A percentile compares a stretch with the other conserved stretches of the same genome.
Evolutionary conservation across 2,113 vertebrate species (phyloP).

Genomic region (Cyprinodon brontotheroides): DNA sequence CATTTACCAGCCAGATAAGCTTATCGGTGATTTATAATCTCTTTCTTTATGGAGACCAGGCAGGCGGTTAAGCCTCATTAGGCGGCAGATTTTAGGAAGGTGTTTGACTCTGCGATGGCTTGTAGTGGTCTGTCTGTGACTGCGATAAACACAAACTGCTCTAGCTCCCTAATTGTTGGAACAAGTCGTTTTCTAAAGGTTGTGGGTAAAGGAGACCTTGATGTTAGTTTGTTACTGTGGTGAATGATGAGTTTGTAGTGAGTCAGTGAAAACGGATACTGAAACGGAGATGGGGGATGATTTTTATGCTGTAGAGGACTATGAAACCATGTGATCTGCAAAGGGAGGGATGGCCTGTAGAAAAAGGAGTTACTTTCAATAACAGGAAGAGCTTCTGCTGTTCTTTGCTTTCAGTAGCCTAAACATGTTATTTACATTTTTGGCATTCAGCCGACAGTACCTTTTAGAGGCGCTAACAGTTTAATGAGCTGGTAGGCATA

Average conservation of each 20-base stretch:
- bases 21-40: slow-evolving; percentile 60
- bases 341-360: slow-evolving; percentile 9
- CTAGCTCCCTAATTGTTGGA: no score
- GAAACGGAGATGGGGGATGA: no score
- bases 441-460: slow-evolving; percentile 33
- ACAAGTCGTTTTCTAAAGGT: no score
- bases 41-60: slow-evolving; percentile 36
- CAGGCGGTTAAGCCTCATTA: slow-evolving; percentile 48
- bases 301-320: slow-evolving; percentile 1
- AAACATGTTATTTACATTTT: slow-evolving; percentile 53
- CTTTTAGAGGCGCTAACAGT: slow-evolving; percentile 14
- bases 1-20: slow-evolving; percentile 49
- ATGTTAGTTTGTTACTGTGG: no score
- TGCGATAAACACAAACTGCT: neutral
- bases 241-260: no score
- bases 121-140: slow-evolving; percentile 29
- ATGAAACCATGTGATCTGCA: slow-evolving; percentile 5
- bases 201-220: no score
- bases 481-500: slow-evolving; percentile 36
- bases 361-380: slow-evolving; percentile 11
- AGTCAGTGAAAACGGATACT: no score
- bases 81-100: slow-evolving; percentile 44
- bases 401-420: slow-evolving; percentile 9
- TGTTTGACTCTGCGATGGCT: slow-evolving; percentile 21
- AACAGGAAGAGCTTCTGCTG: slow-evolving; percentile 5